Evolutionary conservation across 2,113 vertebrate species (phyloP).

Genomic region (Cairina moschata): DNA sequence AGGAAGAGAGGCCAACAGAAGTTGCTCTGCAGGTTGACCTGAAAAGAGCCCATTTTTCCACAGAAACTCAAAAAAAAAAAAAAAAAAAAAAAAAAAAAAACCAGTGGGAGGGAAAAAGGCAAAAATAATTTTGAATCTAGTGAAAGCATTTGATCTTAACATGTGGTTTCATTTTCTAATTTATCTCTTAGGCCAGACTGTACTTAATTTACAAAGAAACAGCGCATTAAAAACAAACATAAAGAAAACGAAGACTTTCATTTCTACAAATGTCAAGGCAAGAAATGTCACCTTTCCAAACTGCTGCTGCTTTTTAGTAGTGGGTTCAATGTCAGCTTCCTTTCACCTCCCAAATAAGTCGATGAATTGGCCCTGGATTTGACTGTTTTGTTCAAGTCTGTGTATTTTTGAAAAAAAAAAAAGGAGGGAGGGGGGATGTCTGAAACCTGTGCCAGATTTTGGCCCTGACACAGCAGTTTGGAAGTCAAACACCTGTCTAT

Average conservation of each 20-base stretch:
- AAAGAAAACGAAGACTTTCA: not conserved
- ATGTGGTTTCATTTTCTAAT: not conserved
- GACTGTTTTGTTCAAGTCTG: not conserved
- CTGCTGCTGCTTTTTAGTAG: not conserved
- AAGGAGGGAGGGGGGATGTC: not conserved
- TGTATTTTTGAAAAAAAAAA: not conserved
- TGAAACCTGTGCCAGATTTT: not conserved
- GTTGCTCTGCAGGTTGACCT: conserved; percentile 40
- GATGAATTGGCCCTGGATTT: not conserved
- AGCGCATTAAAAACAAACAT: conserved; percentile 2
- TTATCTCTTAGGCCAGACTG: conserved; percentile 23
- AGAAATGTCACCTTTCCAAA: not conserved
- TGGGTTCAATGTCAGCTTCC: not conserved
- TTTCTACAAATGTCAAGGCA: conserved; percentile 24
- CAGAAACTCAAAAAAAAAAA: not conserved
- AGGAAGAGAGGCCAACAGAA: conserved; percentile 46
- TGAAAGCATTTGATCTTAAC: not conserved
- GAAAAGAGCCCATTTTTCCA: conserved; percentile 17
- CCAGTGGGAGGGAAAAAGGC: not conserved
- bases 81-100: not conserved
- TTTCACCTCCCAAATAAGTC: not conserved
- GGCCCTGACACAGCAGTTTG: not conserved
- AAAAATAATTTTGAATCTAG: conserved; percentile 22
- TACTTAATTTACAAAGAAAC: conserved; percentile 2
- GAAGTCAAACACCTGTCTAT: not conserved